Evolutionary conservation across 2,113 vertebrate species (phyloP).

Genomic region (Microcebus jonahi): DNA sequence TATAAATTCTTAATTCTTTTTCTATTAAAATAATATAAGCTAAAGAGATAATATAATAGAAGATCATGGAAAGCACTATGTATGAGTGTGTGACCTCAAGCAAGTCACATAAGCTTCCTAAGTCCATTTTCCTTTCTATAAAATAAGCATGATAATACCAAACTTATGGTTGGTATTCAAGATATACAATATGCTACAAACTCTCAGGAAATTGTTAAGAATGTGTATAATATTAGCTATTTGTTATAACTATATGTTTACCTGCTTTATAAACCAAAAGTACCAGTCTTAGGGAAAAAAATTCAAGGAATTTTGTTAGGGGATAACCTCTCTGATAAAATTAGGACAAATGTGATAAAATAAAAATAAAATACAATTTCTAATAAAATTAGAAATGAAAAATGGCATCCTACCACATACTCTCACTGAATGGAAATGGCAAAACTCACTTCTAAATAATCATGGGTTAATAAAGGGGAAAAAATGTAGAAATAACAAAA

Average conservation of each 20-base stretch:
- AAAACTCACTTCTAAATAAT: conserved; percentile 59
- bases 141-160: not conserved
- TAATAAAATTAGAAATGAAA: conserved; percentile 51
- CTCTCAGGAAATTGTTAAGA: not conserved
- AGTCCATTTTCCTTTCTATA: not conserved
- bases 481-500: not conserved
- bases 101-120: not conserved
- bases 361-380: not conserved
- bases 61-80: not conserved
- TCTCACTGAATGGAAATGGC: not conserved
- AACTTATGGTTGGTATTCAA: not conserved
- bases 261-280: conserved; percentile 15
- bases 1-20: conserved; percentile 66
- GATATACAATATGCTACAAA: not conserved
- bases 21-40: conserved; percentile 42
- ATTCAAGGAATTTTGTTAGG: not conserved
- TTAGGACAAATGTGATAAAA: not conserved
- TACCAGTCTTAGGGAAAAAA: conserved; percentile 33
- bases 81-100: not conserved
- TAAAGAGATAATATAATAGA: not conserved
- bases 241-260: not conserved
- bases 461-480: not conserved
- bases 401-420: not conserved
- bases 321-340: conserved; percentile 27
- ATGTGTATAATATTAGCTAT: not conserved